A percentile compares a stretch with the other conserved stretches of the same genome.
These are phyloP conservation scores for Stomatorhinus walkeri DNA, from an alignment of 2,797 vertebrate genomes.

Conservation along the genomic window DNA sequence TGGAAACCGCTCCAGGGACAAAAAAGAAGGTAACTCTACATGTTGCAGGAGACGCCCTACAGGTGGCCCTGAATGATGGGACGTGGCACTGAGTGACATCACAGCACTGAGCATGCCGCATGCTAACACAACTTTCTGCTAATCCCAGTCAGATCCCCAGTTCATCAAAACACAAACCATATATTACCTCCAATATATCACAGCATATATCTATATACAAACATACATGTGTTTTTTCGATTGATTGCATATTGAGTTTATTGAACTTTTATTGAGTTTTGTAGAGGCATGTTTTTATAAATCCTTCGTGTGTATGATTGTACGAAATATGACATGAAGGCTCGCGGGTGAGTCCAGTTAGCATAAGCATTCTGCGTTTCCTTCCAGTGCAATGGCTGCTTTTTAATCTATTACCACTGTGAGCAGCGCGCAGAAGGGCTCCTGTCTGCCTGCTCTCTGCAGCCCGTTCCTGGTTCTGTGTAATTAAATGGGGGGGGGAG, in stretches of 20 bases:
- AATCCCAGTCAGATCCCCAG: not conserved
- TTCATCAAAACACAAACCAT: not conserved
- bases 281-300: not conserved
- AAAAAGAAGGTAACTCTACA: slow-evolving; percentile 18
- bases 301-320: not conserved
- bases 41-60: slow-evolving; percentile 2
- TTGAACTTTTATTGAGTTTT: not conserved
- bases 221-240: not conserved
- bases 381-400: not conserved
- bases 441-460: not conserved
- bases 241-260: not conserved
- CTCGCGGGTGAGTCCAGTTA: not conserved
- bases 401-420: not conserved
- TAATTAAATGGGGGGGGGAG: not conserved
- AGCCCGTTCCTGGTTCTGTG: not conserved
- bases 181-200: not conserved
- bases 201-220: not conserved
- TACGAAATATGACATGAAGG: not conserved
- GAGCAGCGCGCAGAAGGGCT: not conserved
- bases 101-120: not conserved
- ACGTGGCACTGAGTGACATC: not conserved
- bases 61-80: not conserved
- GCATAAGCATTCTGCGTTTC: not conserved
- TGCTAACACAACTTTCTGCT: not conserved
- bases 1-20: slow-evolving; percentile 44